Percentiles rank a stretch among this genome's conserved stretches.
These are phyloP conservation scores for Mycetomoellerius zeteki DNA, from an alignment of 1,140 invertebrate species.

Conservation along the genomic window DNA sequence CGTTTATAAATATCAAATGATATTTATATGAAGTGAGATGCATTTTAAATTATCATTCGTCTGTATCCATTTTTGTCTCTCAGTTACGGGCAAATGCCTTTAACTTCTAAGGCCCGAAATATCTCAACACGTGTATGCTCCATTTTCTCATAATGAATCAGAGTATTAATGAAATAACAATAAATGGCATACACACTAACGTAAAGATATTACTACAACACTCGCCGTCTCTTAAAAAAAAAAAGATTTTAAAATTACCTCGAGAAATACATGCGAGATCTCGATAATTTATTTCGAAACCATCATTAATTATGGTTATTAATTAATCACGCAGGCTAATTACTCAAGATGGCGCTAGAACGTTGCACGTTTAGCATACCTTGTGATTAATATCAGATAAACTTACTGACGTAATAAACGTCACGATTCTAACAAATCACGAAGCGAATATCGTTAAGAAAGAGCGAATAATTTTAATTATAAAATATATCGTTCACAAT, in stretches of 20 bases:
- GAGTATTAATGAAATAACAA: not conserved
- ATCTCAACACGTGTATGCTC: constrained; percentile 8
- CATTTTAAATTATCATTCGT: constrained; percentile 33
- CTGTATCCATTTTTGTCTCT: not conserved
- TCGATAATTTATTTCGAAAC: constrained; percentile 34
- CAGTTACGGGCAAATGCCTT: not conserved
- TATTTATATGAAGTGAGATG: not conserved
- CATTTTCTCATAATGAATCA: constrained; percentile 1
- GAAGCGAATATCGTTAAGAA: not conserved
- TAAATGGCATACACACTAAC: not conserved
- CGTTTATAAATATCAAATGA: not conserved
- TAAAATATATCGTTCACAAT: constrained; percentile 29
- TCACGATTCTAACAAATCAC: constrained; percentile 12
- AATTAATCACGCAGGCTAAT: constrained; percentile 48
- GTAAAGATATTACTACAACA: not conserved
- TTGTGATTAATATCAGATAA: constrained; percentile 42
- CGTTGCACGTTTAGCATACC: constrained; percentile 23
- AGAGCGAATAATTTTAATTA: constrained; percentile 42
- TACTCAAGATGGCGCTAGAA: constrained; percentile 30
- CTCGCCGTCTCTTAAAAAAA: constrained; percentile 1
- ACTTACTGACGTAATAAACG: constrained; percentile 10
- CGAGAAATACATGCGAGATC: not conserved
- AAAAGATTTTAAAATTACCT: not conserved
- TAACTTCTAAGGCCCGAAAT: constrained; percentile 20
- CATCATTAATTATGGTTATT: constrained; percentile 21